phyloP scores from a whole-genome alignment of 2,888 invertebrate species.

The Cephalotes varians region DNA sequence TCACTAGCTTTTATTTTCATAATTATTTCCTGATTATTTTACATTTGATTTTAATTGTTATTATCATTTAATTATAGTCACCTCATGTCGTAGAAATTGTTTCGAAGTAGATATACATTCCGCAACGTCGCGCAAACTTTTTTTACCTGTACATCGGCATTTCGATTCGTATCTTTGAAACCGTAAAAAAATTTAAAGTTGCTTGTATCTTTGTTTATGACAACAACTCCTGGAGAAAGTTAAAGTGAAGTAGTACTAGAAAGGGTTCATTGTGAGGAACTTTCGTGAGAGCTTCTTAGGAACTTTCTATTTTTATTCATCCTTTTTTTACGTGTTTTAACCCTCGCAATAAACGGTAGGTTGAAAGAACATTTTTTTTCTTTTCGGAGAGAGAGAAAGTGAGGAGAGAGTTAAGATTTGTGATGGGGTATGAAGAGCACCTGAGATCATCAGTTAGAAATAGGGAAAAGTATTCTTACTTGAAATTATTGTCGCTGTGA shows the following conservation, averaged over 20 bases:
- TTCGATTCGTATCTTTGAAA: constrained; percentile 79
- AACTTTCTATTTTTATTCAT: constrained; percentile 79
- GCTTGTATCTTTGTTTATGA: constrained; percentile 78
- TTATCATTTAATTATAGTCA: background rate
- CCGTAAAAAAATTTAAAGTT: constrained; percentile 81
- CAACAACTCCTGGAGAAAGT: constrained; percentile 81
- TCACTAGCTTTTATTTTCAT: background rate
- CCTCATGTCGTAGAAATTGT: background rate
- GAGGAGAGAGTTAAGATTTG: constrained; percentile 75
- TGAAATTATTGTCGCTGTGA: background rate
- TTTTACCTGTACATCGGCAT: constrained; percentile 63
- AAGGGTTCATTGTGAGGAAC: constrained; percentile 79
- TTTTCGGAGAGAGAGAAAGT: constrained; percentile 80
- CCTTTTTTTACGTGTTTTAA: constrained; percentile 74
- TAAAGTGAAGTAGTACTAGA: constrained; percentile 66
- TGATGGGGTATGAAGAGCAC: constrained; percentile 41
- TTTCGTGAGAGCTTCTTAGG: constrained; percentile 63
- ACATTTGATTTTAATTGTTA: background rate
- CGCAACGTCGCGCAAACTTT: constrained; percentile 25
- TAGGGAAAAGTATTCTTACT: background rate
- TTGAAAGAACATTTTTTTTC: constrained; percentile 74
- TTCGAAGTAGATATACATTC: constrained; percentile 34
- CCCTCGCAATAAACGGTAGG: constrained; percentile 83
- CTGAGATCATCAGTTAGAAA: background rate
- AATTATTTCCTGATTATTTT: constrained; percentile 7